Base-by-base conservation (phyloP, 2,888 invertebrate genomes). In the Brachypalpus laphriformis region DNA sequence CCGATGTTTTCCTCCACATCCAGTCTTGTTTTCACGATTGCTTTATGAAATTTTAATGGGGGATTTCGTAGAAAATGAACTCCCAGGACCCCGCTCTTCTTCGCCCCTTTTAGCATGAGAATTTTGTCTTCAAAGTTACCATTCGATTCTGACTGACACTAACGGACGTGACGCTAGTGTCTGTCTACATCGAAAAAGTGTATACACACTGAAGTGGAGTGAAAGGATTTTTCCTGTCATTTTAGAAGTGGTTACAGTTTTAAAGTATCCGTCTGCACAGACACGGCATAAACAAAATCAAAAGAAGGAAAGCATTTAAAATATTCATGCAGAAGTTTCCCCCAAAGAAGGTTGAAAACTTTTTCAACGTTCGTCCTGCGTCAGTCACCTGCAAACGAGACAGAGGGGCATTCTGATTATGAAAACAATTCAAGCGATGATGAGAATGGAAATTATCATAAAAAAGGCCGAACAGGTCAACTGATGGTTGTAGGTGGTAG, bases 31-130 rank as follows among this genome's bases (percentile, higher is more conserved):
- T 25, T 11, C 54, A 25, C 47, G 2, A 14, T 14, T 61, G 37
- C 68, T 40, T 82, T 75, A 68, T 81, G 57, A 75, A 82, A 75
- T 56, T 82, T 70, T 63, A 75, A 82, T 75, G 37, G 56, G 61
- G 40, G 40, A 59, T 37, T 63, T 63, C 61, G 68, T 57, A 56
- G 28, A 56, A 18, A 71, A 56, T 22, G 47, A 66, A 59, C 18
- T 51, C 14, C n/a, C 51, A 51, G 31, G 20, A 31, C 18, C n/a
- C 11, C 6, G 14, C 11, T n/a, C n/a, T 22, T 20, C 34, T 16
- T 7, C 31, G 16, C 40, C 45, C 45, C 2, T 34, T 11, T n/a
- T 20, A 47, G 11, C n/a, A 66, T 16, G 49, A 40, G 18, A 76
- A 68, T 47, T 7, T 49, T 49, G 20, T 47, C 16, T 42, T 51